Base-by-base conservation (phyloP, 2,797 vertebrate species). In the Chloroceryle amazona region DNA sequence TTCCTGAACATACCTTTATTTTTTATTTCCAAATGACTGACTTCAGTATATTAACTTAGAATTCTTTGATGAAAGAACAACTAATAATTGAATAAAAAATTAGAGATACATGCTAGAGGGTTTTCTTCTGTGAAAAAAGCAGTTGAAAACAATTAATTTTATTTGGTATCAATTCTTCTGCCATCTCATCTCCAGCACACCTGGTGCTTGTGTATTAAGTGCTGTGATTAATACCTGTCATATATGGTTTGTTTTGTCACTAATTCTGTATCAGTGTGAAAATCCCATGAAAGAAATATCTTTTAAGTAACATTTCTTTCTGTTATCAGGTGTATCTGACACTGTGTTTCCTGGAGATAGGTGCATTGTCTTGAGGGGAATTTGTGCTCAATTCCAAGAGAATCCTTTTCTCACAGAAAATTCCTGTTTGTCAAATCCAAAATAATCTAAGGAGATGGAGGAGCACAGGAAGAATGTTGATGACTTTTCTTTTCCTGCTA, bases 141-240 rank as follows among this genome's bases (percentile, higher is more conserved):
- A 6, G 6, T 83, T 93, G 54, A 83, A 87, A 94, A 65, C 21
- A 86, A 88, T 87, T 90, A 79, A 78, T 93, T 90, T 91, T 88
- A 81, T 86, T 83, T 75, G 42, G 3, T 54, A 60, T 65, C 72
- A 63, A 7, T 91, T 91, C 11, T 75, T 90, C 54, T 84, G 57
- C 73, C 15, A 47, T 86, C 44, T 90, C 86, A 88, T 81, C 44
- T 88, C 61, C 47, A 89, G 65, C 54, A 86, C 86, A 93, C 80
- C 76, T 92, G 89, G 61, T 84, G 25, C 66, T 78, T 79, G 37
- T 81, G 31, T 71, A 81, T 90, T 91, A 95, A 94, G 62, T 86
- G 87, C 63, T 63, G 76, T 93, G 93, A 91, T 95, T 96, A 82
- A 87, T 93, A 91, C 54, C 87, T 95, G 94, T 92, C 94, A 91